Evolutionary conservation across 2,113 vertebrate species (phyloP).

Genomic region (Motacilla tschutschensis): DNA sequence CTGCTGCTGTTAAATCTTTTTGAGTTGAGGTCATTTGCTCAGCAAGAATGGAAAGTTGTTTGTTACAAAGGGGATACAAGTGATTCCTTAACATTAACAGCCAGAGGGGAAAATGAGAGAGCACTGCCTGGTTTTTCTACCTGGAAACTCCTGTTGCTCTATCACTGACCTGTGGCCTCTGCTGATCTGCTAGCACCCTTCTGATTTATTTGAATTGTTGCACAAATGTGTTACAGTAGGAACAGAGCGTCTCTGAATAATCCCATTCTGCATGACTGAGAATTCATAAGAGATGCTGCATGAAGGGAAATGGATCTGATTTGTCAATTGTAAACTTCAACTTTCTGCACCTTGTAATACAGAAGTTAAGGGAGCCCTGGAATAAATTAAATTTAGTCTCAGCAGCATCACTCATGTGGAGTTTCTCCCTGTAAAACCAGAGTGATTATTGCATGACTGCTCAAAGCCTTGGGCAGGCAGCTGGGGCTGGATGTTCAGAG

Average conservation of each 20-base stretch:
- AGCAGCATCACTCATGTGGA: not conserved
- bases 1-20: not conserved
- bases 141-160: not conserved
- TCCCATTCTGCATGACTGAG: not conserved
- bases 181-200: not conserved
- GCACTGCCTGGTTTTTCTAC: not conserved
- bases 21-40: not conserved
- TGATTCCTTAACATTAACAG: not conserved
- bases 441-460: not conserved
- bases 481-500: not conserved
- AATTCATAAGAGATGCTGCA: not conserved
- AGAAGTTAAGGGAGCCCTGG: not conserved
- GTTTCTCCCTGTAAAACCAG: not conserved
- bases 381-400: not conserved
- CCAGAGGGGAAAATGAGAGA: not conserved
- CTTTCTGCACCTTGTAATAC: not conserved
- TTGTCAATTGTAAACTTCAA: not conserved
- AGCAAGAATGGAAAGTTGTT: not conserved
- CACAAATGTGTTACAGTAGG: not conserved
- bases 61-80: not conserved
- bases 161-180: not conserved
- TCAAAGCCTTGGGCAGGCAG: not conserved
- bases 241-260: not conserved
- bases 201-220: not conserved
- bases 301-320: not conserved